Base-by-base conservation (phyloP, 2,888 invertebrate species). In the Eupithecia exiguata region DNA sequence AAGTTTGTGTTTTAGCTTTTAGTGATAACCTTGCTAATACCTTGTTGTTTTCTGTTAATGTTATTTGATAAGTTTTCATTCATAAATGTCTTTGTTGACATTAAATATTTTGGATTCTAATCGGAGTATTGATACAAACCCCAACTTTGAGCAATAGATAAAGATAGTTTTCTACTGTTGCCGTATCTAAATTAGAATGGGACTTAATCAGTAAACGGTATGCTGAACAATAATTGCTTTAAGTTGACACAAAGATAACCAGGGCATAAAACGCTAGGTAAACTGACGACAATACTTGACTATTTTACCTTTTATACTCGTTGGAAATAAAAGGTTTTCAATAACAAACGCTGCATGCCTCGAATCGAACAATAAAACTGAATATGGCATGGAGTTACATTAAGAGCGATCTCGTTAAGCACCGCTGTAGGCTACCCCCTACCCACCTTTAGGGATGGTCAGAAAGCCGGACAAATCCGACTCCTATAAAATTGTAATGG, bases 321-420 rank as follows among this genome's bases (percentile, higher is more conserved):
- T 77, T 76, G 76, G 71, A 77, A 75, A 74, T 71, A 69, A 75
- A 75, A 14, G 66, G 70, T 72, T 75, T 74, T 74, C 77, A 74
- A 76, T 74, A 80, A 77, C 79, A 81, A 82, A 79, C 77, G 80
- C 81, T 81, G 79, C 79, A 71, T 72, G 74, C 75, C 69, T 70
- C 77, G 81, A 84, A 84, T 83, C 81, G 81, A 84, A 84, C 80
- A 84, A 84, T 85, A 84, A 83, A 82, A 84, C 80, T 84, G 85
- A 88, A 88, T 87, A 88, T 88, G 82, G 82, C 80, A 82, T 83
- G 86, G 85, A 85, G 84, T 84, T 85, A 84, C 87, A 87, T 87
- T 88, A 88, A 89, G 86, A 86, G 87, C 84, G 87, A 89, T 88
- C 90, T 90, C 89, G 91, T 91, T 91, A 85, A 88, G 87, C 84